phyloP scores from a whole-genome alignment of 2,888 invertebrate genomes.

The Oligia strigilis region DNA sequence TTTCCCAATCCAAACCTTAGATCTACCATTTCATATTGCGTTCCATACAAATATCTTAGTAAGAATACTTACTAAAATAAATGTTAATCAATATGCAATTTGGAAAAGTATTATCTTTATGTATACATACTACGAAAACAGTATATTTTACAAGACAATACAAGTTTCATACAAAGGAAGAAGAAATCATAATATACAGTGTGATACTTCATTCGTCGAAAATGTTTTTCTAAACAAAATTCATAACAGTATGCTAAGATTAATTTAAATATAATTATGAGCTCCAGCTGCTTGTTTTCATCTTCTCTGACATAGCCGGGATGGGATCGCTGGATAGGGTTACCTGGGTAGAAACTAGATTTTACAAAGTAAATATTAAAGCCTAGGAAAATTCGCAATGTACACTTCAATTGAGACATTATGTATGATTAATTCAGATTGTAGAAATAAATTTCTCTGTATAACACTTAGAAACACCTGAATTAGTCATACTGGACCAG shows the following conservation, averaged over 20 bases:
- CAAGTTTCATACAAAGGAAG: conserved; percentile 54
- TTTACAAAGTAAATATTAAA: conserved; percentile 75
- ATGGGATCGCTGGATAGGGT: conserved; percentile 89
- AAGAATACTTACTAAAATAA: conserved; percentile 47
- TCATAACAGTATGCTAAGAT: conserved; percentile 41
- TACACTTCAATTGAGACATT: conserved; percentile 23
- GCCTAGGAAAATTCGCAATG: conserved; percentile 80
- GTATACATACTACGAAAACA: conserved; percentile 50
- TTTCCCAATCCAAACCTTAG: conserved; percentile 54
- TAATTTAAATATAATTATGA: conserved; percentile 66
- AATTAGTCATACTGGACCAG: conserved; percentile 45
- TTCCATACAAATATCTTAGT: conserved; percentile 58
- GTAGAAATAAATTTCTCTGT: background rate
- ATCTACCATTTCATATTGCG: conserved; percentile 62
- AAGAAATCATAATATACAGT: conserved; percentile 60
- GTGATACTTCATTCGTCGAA: conserved; percentile 45
- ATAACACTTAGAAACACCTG: conserved; percentile 25
- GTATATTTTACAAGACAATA: conserved; percentile 58
- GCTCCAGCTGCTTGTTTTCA: conserved; percentile 90
- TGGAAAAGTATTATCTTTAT: conserved; percentile 35
- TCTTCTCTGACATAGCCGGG: conserved; percentile 88
- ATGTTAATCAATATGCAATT: conserved; percentile 38
- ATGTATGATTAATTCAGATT: conserved; percentile 54
- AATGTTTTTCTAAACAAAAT: conserved; percentile 30
- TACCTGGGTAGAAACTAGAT: conserved; percentile 86